A percentile compares a stretch with the other conserved stretches of the same genome.
Conservation (phyloP, 2,113 vertebrate genomes). For the Ranitomeya imitator region DNA sequence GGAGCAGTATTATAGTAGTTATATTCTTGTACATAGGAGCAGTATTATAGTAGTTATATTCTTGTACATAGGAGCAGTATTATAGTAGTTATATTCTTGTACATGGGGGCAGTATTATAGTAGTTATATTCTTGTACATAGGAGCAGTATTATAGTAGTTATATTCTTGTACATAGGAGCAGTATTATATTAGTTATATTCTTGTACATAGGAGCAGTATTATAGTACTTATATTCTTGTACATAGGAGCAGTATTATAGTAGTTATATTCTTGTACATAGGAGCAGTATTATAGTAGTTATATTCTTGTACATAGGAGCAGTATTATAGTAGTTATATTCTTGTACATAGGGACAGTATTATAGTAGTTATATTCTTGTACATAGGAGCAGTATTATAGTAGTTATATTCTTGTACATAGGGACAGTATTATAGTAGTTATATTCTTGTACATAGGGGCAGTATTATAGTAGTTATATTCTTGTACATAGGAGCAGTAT, state of each 20-base stretch:
- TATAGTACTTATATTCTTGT: conserved; percentile 8
- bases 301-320: too few relatives aligned
- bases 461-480: conserved; percentile 3
- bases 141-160: not conserved
- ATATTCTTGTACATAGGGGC: too few relatives aligned
- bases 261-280: too few relatives aligned
- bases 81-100: conserved; percentile 14
- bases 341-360: too few relatives aligned
- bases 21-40: too few relatives aligned
- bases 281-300: not conserved
- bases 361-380: conserved; percentile 14
- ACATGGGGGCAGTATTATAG: not conserved
- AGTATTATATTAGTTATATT: conserved; percentile 1
- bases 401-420: too few relatives aligned
- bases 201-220: too few relatives aligned
- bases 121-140: too few relatives aligned
- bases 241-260: not conserved
- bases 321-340: conserved; percentile 3
- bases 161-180: too few relatives aligned
- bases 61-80: too few relatives aligned
- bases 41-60: conserved; percentile 3
- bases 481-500: too few relatives aligned
- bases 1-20: not conserved
- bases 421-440: not conserved
- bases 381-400: not conserved